A percentile compares a stretch with the other conserved stretches of the same genome.
Evolutionary conservation across 1,140 invertebrate species (phyloP).

Genomic region (Cydia amplana): DNA sequence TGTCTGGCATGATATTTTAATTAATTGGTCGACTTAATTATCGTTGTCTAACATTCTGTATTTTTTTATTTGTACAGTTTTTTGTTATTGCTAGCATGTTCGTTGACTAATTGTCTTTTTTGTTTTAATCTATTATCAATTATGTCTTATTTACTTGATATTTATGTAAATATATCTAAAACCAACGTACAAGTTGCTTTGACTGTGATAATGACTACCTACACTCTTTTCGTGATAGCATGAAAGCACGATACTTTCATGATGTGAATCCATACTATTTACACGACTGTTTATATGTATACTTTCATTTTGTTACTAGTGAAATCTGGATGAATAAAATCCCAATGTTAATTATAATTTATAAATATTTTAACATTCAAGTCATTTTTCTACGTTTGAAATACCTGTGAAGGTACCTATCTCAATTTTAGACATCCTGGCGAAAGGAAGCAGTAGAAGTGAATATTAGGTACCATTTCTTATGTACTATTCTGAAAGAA

Average conservation of each 20-base stretch:
- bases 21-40: not conserved
- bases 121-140: not conserved
- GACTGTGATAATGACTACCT: not conserved
- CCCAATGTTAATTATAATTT: too few species aligned
- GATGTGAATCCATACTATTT: not conserved
- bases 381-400: too few species aligned
- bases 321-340: not conserved
- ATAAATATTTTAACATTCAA: too few species aligned
- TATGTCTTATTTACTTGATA: not conserved
- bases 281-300: too few species aligned
- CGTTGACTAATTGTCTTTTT: not conserved
- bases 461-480: too few species aligned
- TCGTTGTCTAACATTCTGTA: not conserved
- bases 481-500: too few species aligned
- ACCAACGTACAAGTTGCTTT: not conserved
- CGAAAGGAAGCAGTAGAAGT: too few species aligned
- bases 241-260: not conserved
- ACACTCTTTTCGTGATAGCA: not conserved
- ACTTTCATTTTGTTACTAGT: not conserved
- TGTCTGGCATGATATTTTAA: not conserved
- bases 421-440: too few species aligned
- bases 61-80: too few species aligned
- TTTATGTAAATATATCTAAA: not conserved
- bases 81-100: constrained; percentile 1
- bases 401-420: too few species aligned